Evolutionary conservation across 1,140 invertebrate species (phyloP).

Genomic region (Leptonema lineaticorne): DNA sequence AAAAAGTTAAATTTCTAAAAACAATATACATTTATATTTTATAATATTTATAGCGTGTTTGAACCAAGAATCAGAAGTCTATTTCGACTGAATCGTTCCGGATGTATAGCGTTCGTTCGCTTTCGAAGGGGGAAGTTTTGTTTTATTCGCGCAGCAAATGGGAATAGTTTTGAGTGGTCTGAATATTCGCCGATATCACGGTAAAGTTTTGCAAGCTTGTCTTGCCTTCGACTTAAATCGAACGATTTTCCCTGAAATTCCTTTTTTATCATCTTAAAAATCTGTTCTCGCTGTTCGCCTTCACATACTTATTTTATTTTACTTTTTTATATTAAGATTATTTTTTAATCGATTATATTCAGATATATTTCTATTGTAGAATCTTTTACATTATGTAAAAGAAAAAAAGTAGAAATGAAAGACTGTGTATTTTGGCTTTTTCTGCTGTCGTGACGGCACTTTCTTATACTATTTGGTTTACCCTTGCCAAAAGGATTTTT

Average conservation of each 20-base stretch:
- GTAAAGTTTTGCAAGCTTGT: neutral
- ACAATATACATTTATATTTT: too few relatives aligned
- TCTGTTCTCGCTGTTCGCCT: neutral
- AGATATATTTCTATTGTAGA: too few relatives aligned
- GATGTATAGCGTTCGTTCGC: neutral
- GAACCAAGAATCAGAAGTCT: neutral
- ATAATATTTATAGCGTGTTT: too few relatives aligned
- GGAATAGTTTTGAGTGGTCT: conserved; percentile 39
- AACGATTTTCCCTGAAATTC: neutral
- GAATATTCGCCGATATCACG: conserved; percentile 36
- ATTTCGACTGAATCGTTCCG: neutral
- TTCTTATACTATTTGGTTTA: too few relatives aligned
- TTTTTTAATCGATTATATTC: too few relatives aligned
- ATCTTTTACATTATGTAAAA: too few relatives aligned
- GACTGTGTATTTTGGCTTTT: too few relatives aligned
- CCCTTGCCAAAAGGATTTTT: neutral
- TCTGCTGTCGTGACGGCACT: too few relatives aligned
- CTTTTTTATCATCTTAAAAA: neutral
- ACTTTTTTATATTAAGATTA: too few relatives aligned
- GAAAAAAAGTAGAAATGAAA: too few relatives aligned
- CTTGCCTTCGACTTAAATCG: conserved; percentile 6
- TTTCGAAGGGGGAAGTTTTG: conserved; percentile 23
- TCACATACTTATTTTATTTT: too few relatives aligned
- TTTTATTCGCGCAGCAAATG: conserved; percentile 35
- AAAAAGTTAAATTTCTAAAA: too few relatives aligned